phyloP scores from a whole-genome alignment of 2,888 invertebrate genomes.

The Beris chalybata region DNA sequence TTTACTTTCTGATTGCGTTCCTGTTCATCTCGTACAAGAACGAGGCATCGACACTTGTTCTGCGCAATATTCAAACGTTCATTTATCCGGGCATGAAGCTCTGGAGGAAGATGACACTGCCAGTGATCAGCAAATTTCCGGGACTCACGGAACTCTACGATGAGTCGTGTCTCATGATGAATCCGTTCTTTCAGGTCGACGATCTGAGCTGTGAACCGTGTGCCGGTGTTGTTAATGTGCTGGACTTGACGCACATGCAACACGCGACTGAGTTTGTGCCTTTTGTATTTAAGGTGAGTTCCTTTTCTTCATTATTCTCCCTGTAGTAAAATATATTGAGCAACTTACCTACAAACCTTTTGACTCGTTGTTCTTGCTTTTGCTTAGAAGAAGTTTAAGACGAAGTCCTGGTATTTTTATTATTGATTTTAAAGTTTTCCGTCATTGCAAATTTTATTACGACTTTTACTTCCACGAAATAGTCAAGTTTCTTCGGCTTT shows the following conservation, averaged over 20 bases:
- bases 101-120: slow-evolving; percentile 72
- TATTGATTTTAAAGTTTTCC: too few species aligned
- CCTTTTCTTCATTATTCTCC: too few species aligned
- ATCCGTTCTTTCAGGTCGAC: slow-evolving; percentile 79
- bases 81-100: slow-evolving; percentile 80
- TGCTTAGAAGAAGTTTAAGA: too few species aligned
- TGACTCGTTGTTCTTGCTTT: too few species aligned
- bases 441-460: too few species aligned
- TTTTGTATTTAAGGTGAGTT: slow-evolving; percentile 62
- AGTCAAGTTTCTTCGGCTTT: too few species aligned
- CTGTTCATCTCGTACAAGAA: slow-evolving; percentile 61
- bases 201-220: slow-evolving; percentile 87
- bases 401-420: too few species aligned
- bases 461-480: too few species aligned
- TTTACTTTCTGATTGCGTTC: slow-evolving; percentile 49
- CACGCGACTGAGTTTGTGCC: slow-evolving; percentile 53
- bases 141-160: slow-evolving; percentile 76
- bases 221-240: slow-evolving; percentile 67
- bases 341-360: too few species aligned
- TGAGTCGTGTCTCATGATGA: slow-evolving; percentile 80
- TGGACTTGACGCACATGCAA: slow-evolving; percentile 61
- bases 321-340: too few species aligned
- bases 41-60: slow-evolving; percentile 65
- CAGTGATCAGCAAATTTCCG: slow-evolving; percentile 74
- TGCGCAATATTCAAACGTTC: slow-evolving; percentile 75